These are phyloP conservation scores for Drosophila dunni DNA, from an alignment of 1,140 invertebrate species.

Conservation along the genomic window DNA sequence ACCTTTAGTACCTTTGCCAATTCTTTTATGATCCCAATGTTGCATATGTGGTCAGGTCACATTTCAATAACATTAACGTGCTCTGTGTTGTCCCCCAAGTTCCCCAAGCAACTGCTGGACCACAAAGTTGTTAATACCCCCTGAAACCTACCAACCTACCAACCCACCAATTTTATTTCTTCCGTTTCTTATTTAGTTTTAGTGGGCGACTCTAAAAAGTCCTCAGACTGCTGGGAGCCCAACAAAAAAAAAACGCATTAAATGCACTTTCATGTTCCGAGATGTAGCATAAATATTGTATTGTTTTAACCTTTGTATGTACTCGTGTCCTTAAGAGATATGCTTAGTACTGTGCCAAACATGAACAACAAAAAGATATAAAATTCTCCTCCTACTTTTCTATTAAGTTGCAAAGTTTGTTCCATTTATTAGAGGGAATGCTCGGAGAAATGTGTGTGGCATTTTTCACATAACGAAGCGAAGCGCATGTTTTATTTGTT, in stretches of 20 bases:
- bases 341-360: conserved; percentile 44
- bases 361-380: not conserved
- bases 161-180: conserved; percentile 6
- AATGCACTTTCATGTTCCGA: conserved; percentile 48
- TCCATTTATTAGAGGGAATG: conserved; percentile 22
- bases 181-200: conserved; percentile 14
- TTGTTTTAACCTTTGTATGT: conserved; percentile 19
- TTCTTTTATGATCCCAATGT: conserved; percentile 74
- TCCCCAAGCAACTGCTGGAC: conserved; percentile 44
- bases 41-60: conserved; percentile 54
- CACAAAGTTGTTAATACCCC: conserved; percentile 45
- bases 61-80: conserved; percentile 77
- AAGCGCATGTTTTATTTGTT: conserved; percentile 73
- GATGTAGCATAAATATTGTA: conserved; percentile 43
- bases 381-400: conserved; percentile 15
- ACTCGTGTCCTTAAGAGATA: conserved; percentile 11
- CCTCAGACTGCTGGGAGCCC: conserved; percentile 4
- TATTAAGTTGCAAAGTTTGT: conserved; percentile 70
- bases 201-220: conserved; percentile 8
- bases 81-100: conserved; percentile 49
- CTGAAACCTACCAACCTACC: not conserved
- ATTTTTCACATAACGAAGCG: conserved; percentile 29
- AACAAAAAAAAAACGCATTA: conserved; percentile 25
- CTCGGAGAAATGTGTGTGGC: conserved; percentile 17
- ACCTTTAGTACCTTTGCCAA: conserved; percentile 70